phyloP scores from a whole-genome alignment of 2,797 vertebrate genomes.

The Anguilla marmorata region DNA sequence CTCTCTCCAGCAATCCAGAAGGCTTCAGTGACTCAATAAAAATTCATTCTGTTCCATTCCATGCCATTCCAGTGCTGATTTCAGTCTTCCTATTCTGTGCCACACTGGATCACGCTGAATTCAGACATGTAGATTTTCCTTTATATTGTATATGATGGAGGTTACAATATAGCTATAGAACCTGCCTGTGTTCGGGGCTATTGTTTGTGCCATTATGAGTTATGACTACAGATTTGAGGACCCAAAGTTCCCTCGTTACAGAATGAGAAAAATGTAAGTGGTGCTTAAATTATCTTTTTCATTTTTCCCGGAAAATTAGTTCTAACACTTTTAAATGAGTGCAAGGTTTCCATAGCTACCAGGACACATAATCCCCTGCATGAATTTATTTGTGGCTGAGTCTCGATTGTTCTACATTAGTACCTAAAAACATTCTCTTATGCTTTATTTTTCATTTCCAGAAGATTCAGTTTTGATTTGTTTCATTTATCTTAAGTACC shows the following conservation, averaged over 20 bases:
- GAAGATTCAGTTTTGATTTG: slow-evolving; percentile 74
- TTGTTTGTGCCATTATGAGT: slow-evolving; percentile 39
- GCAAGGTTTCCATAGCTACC: slow-evolving; percentile 77
- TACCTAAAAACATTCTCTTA: slow-evolving; percentile 64
- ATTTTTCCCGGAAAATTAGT: slow-evolving; percentile 39
- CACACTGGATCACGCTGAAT: not conserved
- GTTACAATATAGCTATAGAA: slow-evolving; percentile 17
- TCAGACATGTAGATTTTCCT: not conserved
- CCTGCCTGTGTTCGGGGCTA: not conserved
- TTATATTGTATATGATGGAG: not conserved
- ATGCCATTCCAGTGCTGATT: not conserved
- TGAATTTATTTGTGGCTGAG: slow-evolving; percentile 54
- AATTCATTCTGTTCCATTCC: too few species aligned
- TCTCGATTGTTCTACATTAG: slow-evolving; percentile 46
- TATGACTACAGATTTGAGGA: slow-evolving; percentile 35
- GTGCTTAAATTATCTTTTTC: slow-evolving; percentile 46
- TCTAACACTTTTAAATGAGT: slow-evolving; percentile 32
- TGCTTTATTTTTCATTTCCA: slow-evolving; percentile 71
- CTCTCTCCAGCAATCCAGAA: slow-evolving; percentile 20
- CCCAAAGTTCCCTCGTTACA: slow-evolving; percentile 44
- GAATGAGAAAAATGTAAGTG: slow-evolving; percentile 41
- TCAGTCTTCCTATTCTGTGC: not conserved
- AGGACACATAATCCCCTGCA: slow-evolving; percentile 67
- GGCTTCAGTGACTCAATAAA: slow-evolving; percentile 14
- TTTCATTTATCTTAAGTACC: slow-evolving; percentile 69